Conservation (phyloP, 2,797 vertebrate species). For the Chromobotia macracanthus region DNA sequence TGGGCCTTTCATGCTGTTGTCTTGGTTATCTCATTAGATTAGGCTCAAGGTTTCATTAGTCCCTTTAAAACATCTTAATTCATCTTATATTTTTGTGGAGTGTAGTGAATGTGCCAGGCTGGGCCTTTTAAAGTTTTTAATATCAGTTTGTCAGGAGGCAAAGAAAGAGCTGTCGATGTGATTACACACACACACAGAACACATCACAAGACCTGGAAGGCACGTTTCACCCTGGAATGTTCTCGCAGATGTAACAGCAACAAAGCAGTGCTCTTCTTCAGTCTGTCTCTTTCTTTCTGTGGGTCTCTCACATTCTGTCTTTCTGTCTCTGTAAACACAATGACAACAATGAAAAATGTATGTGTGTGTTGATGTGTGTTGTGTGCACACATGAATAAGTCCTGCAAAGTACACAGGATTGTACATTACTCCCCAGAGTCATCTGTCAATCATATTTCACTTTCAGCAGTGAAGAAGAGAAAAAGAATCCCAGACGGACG, state of each 20-base stretch:
- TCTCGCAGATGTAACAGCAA: not conserved
- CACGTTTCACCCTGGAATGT: not conserved
- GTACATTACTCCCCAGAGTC: conserved; percentile 73
- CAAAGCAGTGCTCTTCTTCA: conserved; percentile 3
- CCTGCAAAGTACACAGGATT: conserved; percentile 68
- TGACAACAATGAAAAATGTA: too few relatives aligned
- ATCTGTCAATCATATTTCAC: conserved; percentile 80
- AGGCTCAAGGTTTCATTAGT: conserved; percentile 74
- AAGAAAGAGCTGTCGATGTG: conserved; percentile 40
- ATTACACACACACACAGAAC: conserved; percentile 15
- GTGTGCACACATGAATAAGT: conserved; percentile 69
- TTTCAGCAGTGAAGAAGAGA: conserved; percentile 64
- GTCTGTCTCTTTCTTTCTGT: conserved; percentile 31
- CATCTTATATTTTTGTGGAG: conserved; percentile 72
- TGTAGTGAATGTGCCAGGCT: conserved; percentile 72
- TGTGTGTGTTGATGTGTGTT: conserved; percentile 48
- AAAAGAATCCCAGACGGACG: conserved; percentile 69
- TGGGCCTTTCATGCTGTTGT: conserved; percentile 16
- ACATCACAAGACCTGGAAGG: conserved; percentile 18
- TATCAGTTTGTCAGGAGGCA: conserved; percentile 69
- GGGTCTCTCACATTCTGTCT: not conserved
- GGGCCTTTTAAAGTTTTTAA: conserved; percentile 71
- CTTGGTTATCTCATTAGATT: conserved; percentile 71
- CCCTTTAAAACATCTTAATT: conserved; percentile 73
- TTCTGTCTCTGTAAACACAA: conserved; percentile 36